A percentile compares a stretch with the other conserved stretches of the same genome.
Conservation (phyloP, 2,113 vertebrate species). For the Craseonycteris thonglongyai region DNA sequence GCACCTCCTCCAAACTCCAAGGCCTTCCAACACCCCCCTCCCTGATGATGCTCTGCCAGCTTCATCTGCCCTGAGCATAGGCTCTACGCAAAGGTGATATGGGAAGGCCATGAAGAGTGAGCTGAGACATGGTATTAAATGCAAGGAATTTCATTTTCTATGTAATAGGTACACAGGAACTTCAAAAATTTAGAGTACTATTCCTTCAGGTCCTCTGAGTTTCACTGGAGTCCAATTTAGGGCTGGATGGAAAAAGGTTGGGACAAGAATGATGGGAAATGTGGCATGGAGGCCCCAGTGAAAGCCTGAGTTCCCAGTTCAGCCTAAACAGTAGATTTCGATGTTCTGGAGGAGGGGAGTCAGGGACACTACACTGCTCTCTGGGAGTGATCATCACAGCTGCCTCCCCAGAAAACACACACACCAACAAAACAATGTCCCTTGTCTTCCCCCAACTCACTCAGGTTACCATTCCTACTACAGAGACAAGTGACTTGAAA, state of each 20-base stretch:
- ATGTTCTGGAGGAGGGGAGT: neutral
- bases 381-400: neutral
- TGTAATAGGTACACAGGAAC: neutral
- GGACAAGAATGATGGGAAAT: neutral
- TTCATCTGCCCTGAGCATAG: neutral
- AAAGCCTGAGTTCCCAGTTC: neutral
- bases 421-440: neutral
- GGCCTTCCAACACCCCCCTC: neutral
- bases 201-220: neutral
- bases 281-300: accelerated
- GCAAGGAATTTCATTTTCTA: neutral
- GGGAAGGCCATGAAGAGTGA: neutral
- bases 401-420: neutral
- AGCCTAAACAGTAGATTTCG: neutral
- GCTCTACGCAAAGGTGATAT: neutral
- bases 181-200: neutral
- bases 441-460: neutral
- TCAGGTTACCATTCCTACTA: neutral
- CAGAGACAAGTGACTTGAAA: neutral
- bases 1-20: neutral
- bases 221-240: neutral
- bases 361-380: no score
- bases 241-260: accelerated
- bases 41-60: accelerated
- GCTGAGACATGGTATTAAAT: neutral